Conservation (phyloP, 2,797 vertebrate species). For the Enteromius fasciolatus region DNA sequence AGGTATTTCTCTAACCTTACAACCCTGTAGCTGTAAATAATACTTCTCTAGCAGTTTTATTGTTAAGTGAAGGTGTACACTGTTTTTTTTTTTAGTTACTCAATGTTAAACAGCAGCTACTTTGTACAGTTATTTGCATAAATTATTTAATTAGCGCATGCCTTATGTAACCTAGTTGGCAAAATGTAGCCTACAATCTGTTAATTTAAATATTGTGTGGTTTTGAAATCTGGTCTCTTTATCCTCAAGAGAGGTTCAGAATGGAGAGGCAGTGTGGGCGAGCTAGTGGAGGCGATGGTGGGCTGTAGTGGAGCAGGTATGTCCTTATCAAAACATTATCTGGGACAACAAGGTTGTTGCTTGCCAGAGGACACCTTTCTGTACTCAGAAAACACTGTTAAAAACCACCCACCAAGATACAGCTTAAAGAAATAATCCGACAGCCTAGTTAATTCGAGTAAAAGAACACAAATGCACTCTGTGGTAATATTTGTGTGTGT, state of each 20-base stretch:
- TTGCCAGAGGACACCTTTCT: slow-evolving; percentile 45
- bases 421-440: slow-evolving; percentile 31
- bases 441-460: not conserved
- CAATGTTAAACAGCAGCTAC: not conserved
- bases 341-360: slow-evolving; percentile 50
- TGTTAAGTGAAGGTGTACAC: not conserved
- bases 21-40: not conserved
- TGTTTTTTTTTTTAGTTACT: not conserved
- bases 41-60: not conserved
- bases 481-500: too few relatives aligned
- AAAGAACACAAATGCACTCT: not conserved
- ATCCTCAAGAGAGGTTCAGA: slow-evolving; percentile 12
- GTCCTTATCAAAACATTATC: slow-evolving; percentile 56
- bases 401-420: slow-evolving; percentile 35
- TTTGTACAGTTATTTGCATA: slow-evolving; percentile 22
- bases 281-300: slow-evolving; percentile 29
- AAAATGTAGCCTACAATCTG: not conserved
- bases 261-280: slow-evolving; percentile 29
- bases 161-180: slow-evolving; percentile 3
- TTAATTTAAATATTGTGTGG: slow-evolving; percentile 36
- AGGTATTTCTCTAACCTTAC: not conserved
- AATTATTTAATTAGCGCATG: slow-evolving; percentile 3
- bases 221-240: slow-evolving; percentile 39
- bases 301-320: slow-evolving; percentile 38
- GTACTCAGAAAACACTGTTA: slow-evolving; percentile 25